Base-by-base conservation (phyloP, 2,113 vertebrate genomes). In the Cinclus cinclus region DNA sequence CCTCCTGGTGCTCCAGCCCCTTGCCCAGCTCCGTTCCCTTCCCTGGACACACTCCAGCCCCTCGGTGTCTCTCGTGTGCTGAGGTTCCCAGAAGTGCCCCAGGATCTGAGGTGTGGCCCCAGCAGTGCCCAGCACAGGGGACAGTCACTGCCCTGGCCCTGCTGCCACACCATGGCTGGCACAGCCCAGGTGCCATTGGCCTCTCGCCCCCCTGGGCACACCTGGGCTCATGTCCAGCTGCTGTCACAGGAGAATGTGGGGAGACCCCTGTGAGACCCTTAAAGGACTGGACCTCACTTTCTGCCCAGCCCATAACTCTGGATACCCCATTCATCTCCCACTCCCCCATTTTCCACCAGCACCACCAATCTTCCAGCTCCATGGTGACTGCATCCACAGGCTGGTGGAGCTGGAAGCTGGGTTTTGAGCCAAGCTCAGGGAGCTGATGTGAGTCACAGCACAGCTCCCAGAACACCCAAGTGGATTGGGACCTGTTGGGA, bases 51-150 rank as follows among this genome's bases (percentile, higher is more conserved):
- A 0, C 58, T 64, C 30, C 75, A 80, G 67, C 31, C 35, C 55
- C 21, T 73, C 50, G 3, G 8, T 31, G 16, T 31, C 41, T 1
- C 0, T 31, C 30, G 10, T 35, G 58, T 0, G 0, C 0, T 30
- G 47, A 55, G 9, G 2, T 0, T 1, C 41, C n/a, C 65, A 71
- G 24, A 3, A 9, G 3, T 47, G 74, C 1, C 9, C 30, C 24
- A 42, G 71, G 21, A 25, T 31, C 0, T 11, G n/a, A 55, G 50
- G 42, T 10, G 67, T 13, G 35, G 7, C 67, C 42, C 3, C 76
- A 49, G 5, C 59, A 88, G 59, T 50, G 59, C 59, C 55, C 11
- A 44, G 42, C 8, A 3, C 58, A 80, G 30, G 35, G 27, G 25
- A 73, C 68, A 74, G 7, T 67, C 52, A 2, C 37, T 81, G 59